A percentile compares a stretch with the other conserved stretches of the same genome.
These are phyloP conservation scores for Lepidotrigona ventralis DNA, from an alignment of 1,140 invertebrate species.

Conservation along the genomic window DNA sequence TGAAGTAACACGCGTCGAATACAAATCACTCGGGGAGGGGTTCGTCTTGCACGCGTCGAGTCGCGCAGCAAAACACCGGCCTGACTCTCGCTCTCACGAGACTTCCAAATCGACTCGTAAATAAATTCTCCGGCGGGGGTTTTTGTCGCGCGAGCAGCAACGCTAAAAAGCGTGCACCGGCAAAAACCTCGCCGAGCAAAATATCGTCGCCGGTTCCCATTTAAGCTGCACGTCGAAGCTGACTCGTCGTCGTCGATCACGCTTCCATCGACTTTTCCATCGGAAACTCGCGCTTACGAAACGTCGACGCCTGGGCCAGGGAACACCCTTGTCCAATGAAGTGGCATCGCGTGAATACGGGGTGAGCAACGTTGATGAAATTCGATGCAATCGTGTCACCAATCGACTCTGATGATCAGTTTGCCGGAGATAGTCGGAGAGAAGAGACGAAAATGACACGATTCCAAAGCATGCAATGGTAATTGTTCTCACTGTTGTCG, in stretches of 20 bases:
- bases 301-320: not conserved
- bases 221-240: not conserved
- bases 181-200: slow-evolving; percentile 28
- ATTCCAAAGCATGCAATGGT: not conserved
- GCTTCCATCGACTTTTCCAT: not conserved
- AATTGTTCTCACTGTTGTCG: slow-evolving; percentile 56
- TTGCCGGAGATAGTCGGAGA: not conserved
- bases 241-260: not conserved
- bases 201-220: not conserved
- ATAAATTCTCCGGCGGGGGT: slow-evolving; percentile 31
- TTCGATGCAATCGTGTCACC: slow-evolving; percentile 60
- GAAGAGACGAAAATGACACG: slow-evolving; percentile 22
- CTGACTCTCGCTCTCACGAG: not conserved
- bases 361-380: slow-evolving; percentile 38
- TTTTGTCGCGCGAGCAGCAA: slow-evolving; percentile 27
- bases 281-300: slow-evolving; percentile 7
- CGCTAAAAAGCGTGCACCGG: slow-evolving; percentile 3
- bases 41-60: not conserved
- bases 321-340: slow-evolving; percentile 48
- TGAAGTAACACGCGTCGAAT: slow-evolving; percentile 41
- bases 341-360: not conserved
- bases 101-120: slow-evolving; percentile 41
- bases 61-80: slow-evolving; percentile 13
- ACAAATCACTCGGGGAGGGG: slow-evolving; percentile 25
- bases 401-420: slow-evolving; percentile 34